Conservation (phyloP, 2,797 vertebrate genomes). For the Myotis pilosus region DNA sequence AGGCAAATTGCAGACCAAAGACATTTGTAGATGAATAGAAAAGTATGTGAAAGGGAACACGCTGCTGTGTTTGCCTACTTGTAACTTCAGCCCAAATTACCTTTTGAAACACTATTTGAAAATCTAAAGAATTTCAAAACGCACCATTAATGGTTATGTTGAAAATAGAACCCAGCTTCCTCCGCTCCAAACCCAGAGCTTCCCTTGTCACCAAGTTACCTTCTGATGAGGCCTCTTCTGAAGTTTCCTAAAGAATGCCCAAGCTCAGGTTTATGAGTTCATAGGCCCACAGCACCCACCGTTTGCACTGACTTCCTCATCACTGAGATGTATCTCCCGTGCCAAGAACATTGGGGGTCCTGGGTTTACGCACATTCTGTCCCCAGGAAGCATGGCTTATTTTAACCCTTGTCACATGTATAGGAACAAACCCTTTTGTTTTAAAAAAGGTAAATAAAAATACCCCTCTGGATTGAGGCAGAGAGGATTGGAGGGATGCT, state of each 20-base stretch:
- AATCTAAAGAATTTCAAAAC: slow-evolving; percentile 57
- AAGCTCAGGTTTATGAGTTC: not conserved
- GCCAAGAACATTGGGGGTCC: not conserved
- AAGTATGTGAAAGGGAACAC: slow-evolving; percentile 48
- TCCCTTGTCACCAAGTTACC: not conserved
- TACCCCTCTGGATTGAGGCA: not conserved
- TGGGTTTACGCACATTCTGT: not conserved
- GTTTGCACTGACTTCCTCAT: not conserved
- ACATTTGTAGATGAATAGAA: slow-evolving; percentile 68
- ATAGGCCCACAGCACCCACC: not conserved
- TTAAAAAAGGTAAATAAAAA: not conserved
- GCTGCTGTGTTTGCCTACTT: slow-evolving; percentile 59
- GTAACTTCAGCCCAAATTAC: slow-evolving; percentile 56
- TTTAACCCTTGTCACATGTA: not conserved
- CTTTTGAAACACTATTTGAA: slow-evolving; percentile 55
- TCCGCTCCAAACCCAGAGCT: not conserved
- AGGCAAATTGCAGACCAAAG: slow-evolving; percentile 71
- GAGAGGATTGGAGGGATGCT: not conserved
- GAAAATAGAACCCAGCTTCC: slow-evolving; percentile 53
- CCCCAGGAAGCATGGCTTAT: not conserved
- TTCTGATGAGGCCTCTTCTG: not conserved
- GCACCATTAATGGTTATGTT: not conserved
- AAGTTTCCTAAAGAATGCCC: not conserved
- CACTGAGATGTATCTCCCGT: not conserved
- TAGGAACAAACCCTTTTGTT: not conserved